These are phyloP conservation scores for Oreohelix idahoensis DNA, from an alignment of 1,140 invertebrate species.

Conservation along the genomic window DNA sequence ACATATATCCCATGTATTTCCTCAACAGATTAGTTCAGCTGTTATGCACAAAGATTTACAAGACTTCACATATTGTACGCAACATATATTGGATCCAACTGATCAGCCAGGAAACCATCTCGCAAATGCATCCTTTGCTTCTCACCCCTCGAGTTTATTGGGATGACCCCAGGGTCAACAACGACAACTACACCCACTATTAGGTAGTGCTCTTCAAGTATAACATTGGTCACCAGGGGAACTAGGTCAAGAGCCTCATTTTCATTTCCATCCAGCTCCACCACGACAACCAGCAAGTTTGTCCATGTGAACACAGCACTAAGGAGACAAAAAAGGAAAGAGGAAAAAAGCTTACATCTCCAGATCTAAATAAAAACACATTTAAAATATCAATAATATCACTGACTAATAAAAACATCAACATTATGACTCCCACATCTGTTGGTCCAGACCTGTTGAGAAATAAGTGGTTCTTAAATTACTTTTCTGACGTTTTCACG, in stretches of 20 bases:
- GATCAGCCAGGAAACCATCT: constrained; percentile 97
- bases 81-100: constrained; percentile 99
- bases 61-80: constrained; percentile 76
- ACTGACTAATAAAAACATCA: too few species aligned
- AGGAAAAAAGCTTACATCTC: too few species aligned
- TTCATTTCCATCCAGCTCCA: constrained; percentile 96
- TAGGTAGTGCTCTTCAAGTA: constrained; percentile 98
- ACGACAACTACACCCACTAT: constrained; percentile 99
- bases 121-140: constrained; percentile 99
- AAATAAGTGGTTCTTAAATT: too few species aligned
- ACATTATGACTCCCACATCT: too few species aligned
- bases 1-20: too few species aligned
- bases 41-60: too few species aligned
- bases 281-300: constrained; percentile 91
- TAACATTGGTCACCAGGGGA: constrained; percentile 96
- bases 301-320: constrained; percentile 99
- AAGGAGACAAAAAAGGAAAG: constrained; percentile 42
- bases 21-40: too few species aligned
- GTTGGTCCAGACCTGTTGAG: too few species aligned
- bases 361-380: too few species aligned
- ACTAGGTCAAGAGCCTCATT: constrained; percentile 98
- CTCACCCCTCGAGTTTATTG: constrained; percentile 97
- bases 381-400: too few species aligned
- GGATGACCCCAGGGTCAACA: constrained; percentile 97
- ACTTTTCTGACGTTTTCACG: too few species aligned